Evolutionary conservation across 2,113 vertebrate species (phyloP), one percentile per base, ranked within the genome.

Genomic region (Hemichromis elongatus): DNA sequence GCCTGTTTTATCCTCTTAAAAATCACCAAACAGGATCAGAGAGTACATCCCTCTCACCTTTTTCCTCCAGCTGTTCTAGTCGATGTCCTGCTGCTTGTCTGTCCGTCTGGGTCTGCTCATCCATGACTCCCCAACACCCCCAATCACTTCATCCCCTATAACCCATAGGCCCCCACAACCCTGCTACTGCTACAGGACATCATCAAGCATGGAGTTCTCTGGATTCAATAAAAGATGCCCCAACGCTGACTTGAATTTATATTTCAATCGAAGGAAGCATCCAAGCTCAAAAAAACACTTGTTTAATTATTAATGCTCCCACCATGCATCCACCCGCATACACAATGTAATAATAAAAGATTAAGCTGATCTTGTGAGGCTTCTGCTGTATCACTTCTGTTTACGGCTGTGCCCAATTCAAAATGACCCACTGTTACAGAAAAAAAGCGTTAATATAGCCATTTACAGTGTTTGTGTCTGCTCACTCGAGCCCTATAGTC

Each of bases 181-280:
- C 75, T 50, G 11, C 33, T 52, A 35, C 81, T 80, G 77, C 66
- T 79, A 59, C 70, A 40, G 12, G 80, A 57, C 85, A 79, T 63
- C 86, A 81, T 80, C 77, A 79, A 84, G 81, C 77, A 45, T 3
- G n/a, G 83, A 84, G 75, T 82, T 80, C 52, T 86, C 35, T 50
- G 19, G 57, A 90, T 88, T 92, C 82, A 88, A 90, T 88, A 90
- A 91, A 91, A 90, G 55, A 86, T 79, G 66, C 55, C 86, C 57
- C 37, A 54, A 75, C 19, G 10, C 73, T 40, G 78, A 79, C 28
- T 11, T 78, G 75, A 79, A 86, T 92, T 88, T 77, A 81, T 78
- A 79, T 86, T 84, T 77, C 55, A 82, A 42, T 84, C 8, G 3
- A 73, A 57, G 84, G 82, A 92, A 57, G 82, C 77, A 85, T 59